Evolutionary conservation across 2,797 vertebrate species (phyloP), one percentile per base, ranked within the genome.

Genomic region (Pseudochirops cupreus): DNA sequence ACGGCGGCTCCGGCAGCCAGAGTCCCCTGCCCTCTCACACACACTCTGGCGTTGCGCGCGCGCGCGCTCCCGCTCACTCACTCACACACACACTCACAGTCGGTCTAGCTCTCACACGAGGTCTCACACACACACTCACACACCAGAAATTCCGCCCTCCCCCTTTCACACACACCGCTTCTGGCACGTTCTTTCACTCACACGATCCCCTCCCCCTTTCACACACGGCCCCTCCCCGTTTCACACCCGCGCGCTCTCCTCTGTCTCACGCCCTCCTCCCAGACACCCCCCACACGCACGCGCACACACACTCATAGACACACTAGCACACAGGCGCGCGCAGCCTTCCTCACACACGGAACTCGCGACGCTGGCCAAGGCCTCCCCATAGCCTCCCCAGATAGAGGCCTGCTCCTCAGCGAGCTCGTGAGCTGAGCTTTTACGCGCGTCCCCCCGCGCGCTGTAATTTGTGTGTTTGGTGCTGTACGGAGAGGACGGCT

Each of bases 1-100:
- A 55, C 96, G 91, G 92, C 95, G 93, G 95, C 97, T 94, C 93
- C 97, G 31, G 55, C 95, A 58, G 94, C 94, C 97, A 91, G 96
- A 55, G 96, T 95, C 96, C 94, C 96, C 56, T 57, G 82, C 96
- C 39, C 95, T 6, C 96, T 96, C 95, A 94, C 95, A 62, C 95
- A 31, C 93, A 87, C 93, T 89, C 96, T 95, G 28, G 90, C 96
- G 55, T 95, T 5, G 96, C 92, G 50, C 95, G 91, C 46, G 91
- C 50, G 46, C 94, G 14, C 93, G 52, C 33, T 3, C 92, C n/a
- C 58, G 13, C 62, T 9, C 96, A 54, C 91, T 59, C 94, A 11
- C 52, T 0, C 91, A 11, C 90, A 4, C 87, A 18, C 92, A 26
- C 57, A 24, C 55, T 0, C 91, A 18, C 90, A 1, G 94, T 53